Evolutionary conservation across 2,888 invertebrate species (phyloP), one percentile per base, ranked within the genome.

Genomic region (Melipona beecheii): DNA sequence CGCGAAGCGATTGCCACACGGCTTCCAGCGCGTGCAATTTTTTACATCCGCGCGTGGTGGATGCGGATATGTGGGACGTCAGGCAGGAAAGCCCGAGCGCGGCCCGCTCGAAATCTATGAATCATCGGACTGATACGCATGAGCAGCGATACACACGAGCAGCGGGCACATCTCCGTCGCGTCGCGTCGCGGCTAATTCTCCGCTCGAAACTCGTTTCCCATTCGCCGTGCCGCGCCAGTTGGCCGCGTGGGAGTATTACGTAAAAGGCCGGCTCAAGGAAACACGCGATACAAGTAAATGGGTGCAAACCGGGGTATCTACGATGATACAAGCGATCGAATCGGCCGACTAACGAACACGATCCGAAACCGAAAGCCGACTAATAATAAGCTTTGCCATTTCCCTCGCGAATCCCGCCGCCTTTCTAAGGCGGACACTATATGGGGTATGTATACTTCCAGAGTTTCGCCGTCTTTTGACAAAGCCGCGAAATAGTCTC

Each of bases 1-100:
- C 83, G 83, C 82, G 71, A 78, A 79, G 74, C 87, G 83, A 86
- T 89, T 89, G 90, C 90, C 82, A 89, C 89, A 89, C 88, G 83
- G 79, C 84, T 88, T 90, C 87, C 84, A 80, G 73, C 78, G 78
- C 85, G 79, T 72, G 88, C 90, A 88, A 90, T 84, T 88, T 88
- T 85, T 88, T 85, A 81, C 83, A 87, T 85, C 80, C 84, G 86
- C 81, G 71, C 85, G 71, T 56, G 64, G 78, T 77, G 79, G 82
- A 78, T 78, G 66, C 78, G 84, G 76, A 85, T 78, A 78, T 84
- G 89, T 90, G 88, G 88, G 90, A 87, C 85, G 88, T 11, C 27
- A 52, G 68, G 71, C 68, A 83, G 86, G 87, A 84, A 87, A 84
- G 81, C 80, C 73, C 74, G 50, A 58, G 79, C 69, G 56, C 81